These are phyloP conservation scores for Lerista edwardsae DNA, from an alignment of 2,797 vertebrate species.

Conservation along the genomic window DNA sequence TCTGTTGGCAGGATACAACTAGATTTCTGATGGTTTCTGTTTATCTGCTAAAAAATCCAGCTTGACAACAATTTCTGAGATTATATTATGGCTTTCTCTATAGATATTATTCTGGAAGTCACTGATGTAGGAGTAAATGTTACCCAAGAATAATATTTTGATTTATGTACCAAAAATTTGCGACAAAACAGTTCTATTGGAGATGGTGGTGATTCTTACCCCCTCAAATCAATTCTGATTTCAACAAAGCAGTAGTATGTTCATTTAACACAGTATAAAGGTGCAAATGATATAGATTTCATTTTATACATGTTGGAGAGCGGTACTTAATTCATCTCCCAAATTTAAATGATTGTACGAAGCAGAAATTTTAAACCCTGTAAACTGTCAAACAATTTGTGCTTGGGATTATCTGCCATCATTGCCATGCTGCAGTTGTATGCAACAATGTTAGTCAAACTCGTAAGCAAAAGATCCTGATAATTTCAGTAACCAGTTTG, in stretches of 20 bases:
- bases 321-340: slow-evolving; percentile 4
- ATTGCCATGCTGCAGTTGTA: neutral
- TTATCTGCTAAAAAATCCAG: neutral
- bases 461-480: too few species aligned
- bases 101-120: neutral
- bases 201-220: neutral
- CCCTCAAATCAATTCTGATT: rapidly evolving
- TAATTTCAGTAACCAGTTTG: neutral
- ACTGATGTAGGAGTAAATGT: neutral
- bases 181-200: neutral
- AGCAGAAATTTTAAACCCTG: neutral
- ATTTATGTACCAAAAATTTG: neutral
- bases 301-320: slow-evolving; percentile 20
- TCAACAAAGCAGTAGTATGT: neutral
- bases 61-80: neutral
- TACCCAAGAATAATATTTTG: neutral
- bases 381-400: neutral
- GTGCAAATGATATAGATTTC: slow-evolving; percentile 44
- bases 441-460: neutral
- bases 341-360: neutral
- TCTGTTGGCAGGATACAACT: slow-evolving; percentile 5
- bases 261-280: slow-evolving; percentile 34
- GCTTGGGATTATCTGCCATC: neutral
- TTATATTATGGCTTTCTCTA: neutral
- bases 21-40: neutral